Conservation (phyloP, 2,888 invertebrate genomes). For the Chrysotoxum bicinctum region DNA sequence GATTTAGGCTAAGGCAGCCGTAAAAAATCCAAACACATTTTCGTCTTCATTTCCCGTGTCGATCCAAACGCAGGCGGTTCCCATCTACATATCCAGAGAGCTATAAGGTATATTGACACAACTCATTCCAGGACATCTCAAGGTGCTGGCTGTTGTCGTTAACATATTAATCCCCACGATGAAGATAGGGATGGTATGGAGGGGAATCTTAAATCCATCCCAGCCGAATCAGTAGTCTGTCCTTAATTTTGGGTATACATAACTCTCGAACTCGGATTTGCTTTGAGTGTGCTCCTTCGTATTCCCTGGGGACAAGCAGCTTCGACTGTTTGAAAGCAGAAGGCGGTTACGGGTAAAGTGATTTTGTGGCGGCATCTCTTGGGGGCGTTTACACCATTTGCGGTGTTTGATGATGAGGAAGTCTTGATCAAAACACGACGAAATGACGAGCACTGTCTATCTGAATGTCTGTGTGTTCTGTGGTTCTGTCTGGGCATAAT, state of each 20-base stretch:
- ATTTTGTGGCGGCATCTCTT: conserved; percentile 70
- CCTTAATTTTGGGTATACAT: conserved; percentile 59
- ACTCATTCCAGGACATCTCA: conserved; percentile 32
- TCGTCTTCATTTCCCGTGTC: conserved; percentile 70
- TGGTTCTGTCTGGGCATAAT: conserved; percentile 9
- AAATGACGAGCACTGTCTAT: conserved; percentile 52
- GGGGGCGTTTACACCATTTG: conserved; percentile 72
- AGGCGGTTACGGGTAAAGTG: conserved; percentile 69
- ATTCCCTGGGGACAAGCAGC: conserved; percentile 41
- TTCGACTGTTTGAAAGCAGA: conserved; percentile 30
- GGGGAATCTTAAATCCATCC: not conserved
- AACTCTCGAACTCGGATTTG: conserved; percentile 17
- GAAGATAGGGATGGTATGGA: conserved; percentile 1
- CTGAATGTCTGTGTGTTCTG: not conserved
- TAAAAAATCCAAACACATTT: conserved; percentile 53
- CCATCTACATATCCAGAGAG: not conserved
- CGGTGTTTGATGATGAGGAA: conserved; percentile 70
- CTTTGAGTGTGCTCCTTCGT: conserved; percentile 10
- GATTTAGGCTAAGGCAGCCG: conserved; percentile 3
- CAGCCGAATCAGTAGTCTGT: conserved; percentile 14
- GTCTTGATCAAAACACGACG: conserved; percentile 67
- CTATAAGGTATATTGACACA: not conserved
- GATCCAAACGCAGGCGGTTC: conserved; percentile 19
- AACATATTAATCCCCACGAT: conserved; percentile 61
- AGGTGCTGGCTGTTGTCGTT: conserved; percentile 58